These are phyloP conservation scores for Chiridota heheva DNA, from an alignment of 35 echinoderm and acorn worm species.

Conservation along the genomic window DNA sequence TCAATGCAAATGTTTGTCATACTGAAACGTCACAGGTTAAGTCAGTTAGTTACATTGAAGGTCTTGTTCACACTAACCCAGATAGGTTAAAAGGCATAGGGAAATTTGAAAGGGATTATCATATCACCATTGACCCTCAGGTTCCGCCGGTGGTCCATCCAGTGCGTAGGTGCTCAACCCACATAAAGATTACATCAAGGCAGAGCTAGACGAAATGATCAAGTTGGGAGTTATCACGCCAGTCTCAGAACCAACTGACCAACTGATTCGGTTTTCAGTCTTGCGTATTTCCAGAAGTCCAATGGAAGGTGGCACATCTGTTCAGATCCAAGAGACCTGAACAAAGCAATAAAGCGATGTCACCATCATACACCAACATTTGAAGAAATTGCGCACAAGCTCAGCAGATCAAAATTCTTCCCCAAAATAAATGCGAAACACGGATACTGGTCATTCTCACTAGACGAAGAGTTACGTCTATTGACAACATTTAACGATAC, in stretches of 20 bases:
- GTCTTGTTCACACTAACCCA: slow-evolving; percentile 27
- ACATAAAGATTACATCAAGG: slow-evolving; percentile 39
- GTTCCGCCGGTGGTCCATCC: slow-evolving; percentile 52
- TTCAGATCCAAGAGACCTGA: slow-evolving; percentile 37
- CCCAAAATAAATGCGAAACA: slow-evolving; percentile 55
- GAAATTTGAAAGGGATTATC: slow-evolving; percentile 24
- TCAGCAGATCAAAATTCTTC: slow-evolving; percentile 26
- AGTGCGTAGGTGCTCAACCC: slow-evolving; percentile 28
- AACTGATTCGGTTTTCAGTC: slow-evolving; percentile 53
- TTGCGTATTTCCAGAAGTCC: neutral
- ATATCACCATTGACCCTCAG: slow-evolving; percentile 29
- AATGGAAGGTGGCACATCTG: slow-evolving; percentile 40
- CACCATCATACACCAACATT: slow-evolving; percentile 53
- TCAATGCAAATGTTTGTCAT: neutral
- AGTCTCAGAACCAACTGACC: slow-evolving; percentile 18
- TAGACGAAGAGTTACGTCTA: slow-evolving; percentile 38
- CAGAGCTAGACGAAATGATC: slow-evolving; percentile 39
- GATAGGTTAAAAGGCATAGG: slow-evolving; percentile 60
- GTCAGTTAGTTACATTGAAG: neutral
- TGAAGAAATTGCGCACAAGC: slow-evolving; percentile 56
- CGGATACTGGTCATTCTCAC: slow-evolving; percentile 68
- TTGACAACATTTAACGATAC: slow-evolving; percentile 74
- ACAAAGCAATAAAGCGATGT: slow-evolving; percentile 45
- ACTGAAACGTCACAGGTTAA: no score
- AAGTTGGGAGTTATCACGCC: no score